Evolutionary conservation across 2,888 invertebrate species (phyloP).

Genomic region (Tetramorium bicarinatum): DNA sequence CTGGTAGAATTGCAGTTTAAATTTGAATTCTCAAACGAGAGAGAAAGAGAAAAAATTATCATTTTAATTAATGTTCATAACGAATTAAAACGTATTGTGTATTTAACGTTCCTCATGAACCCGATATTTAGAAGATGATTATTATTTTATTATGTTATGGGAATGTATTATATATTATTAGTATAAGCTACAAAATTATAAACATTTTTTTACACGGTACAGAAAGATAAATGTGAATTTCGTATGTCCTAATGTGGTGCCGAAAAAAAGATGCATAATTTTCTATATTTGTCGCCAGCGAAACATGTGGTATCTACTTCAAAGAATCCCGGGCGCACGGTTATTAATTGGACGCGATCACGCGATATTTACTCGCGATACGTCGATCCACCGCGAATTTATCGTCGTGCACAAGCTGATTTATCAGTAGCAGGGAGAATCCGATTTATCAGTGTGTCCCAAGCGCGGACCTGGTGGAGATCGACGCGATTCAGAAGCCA

Average conservation of each 20-base stretch:
- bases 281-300: conserved; percentile 59
- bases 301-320: conserved; percentile 59
- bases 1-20: background rate
- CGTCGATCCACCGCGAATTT: conserved; percentile 73
- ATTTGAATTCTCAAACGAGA: background rate
- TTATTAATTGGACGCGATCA: conserved; percentile 80
- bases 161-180: background rate
- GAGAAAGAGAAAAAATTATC: too few relatives aligned
- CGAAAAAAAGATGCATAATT: background rate
- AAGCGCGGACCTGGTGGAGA: conserved; percentile 58
- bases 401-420: conserved; percentile 71
- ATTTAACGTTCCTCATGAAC: background rate
- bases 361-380: conserved; percentile 79
- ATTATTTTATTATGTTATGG: background rate
- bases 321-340: conserved; percentile 58
- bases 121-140: background rate
- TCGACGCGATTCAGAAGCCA: conserved; percentile 66
- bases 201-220: background rate
- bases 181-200: background rate
- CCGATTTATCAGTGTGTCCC: conserved; percentile 75
- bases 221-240: background rate
- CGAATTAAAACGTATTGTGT: background rate
- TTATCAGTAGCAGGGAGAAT: conserved; percentile 69
- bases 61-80: background rate
- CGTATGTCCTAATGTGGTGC: background rate